phyloP scores from a whole-genome alignment of 2,888 invertebrate genomes.

The Himalopsyche anomala region DNA sequence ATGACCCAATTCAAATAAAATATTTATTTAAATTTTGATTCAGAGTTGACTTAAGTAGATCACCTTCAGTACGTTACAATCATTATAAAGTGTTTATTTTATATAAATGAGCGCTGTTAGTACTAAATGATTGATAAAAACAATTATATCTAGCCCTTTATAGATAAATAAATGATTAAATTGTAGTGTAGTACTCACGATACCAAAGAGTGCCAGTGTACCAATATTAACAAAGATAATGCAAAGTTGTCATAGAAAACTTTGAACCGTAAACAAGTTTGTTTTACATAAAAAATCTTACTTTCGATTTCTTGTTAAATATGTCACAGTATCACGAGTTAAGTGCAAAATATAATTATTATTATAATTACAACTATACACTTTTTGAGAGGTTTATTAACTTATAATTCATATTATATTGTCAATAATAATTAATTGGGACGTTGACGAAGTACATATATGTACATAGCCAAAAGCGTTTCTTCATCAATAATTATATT shows the following conservation, averaged over 20 bases:
- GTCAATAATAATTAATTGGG: no score
- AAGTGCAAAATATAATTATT: background rate
- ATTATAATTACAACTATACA: no score
- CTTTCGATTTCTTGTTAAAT: background rate
- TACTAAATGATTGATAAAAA: no score
- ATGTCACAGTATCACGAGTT: background rate
- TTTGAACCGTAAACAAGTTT: constrained; percentile 15
- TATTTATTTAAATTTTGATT: constrained; percentile 15
- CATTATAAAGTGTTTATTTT: no score
- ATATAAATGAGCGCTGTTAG: background rate
- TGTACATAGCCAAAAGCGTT: no score
- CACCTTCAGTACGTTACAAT: background rate
- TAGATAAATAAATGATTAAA: background rate
- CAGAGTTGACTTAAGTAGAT: background rate
- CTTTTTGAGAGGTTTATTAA: no score
- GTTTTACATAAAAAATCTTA: background rate
- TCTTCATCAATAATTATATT: no score
- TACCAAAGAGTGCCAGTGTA: background rate
- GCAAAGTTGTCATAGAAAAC: constrained; percentile 7
- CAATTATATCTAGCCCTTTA: no score
- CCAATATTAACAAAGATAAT: background rate
- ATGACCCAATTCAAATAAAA: constrained; percentile 23
- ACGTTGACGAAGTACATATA: no score
- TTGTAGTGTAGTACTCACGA: background rate
- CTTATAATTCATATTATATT: no score